Conservation (phyloP, 2,113 vertebrate genomes). For the Calcarius ornatus region DNA sequence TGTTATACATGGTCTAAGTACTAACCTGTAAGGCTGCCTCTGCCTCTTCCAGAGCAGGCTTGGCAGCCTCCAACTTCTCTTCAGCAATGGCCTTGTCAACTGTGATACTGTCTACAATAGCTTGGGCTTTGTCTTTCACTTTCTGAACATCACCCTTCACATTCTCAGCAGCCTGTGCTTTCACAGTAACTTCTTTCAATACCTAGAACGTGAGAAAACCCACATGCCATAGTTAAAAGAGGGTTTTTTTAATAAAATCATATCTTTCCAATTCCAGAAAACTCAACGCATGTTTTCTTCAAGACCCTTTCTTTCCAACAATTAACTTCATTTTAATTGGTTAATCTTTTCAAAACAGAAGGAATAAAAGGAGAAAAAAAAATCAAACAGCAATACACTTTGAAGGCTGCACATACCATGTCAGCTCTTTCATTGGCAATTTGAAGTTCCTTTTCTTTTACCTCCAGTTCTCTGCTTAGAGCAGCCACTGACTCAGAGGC, state of each 20-base stretch:
- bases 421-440: constrained; percentile 93
- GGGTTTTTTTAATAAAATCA: neutral
- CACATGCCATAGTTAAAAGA: neutral
- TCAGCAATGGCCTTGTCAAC: constrained; percentile 90
- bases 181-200: constrained; percentile 91
- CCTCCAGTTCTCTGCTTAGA: constrained; percentile 88
- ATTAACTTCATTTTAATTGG: neutral
- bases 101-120: constrained; percentile 90
- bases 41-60: constrained; percentile 90
- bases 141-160: constrained; percentile 94
- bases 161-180: constrained; percentile 90
- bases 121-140: constrained; percentile 95
- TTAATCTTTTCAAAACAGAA: neutral
- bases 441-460: constrained; percentile 91
- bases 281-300: neutral
- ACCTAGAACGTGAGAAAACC: constrained; percentile 74
- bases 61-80: constrained; percentile 88
- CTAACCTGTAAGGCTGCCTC: constrained; percentile 88
- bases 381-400: neutral
- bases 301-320: neutral
- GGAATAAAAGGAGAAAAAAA: neutral
- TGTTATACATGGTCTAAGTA: neutral
- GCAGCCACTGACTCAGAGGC: constrained; percentile 89
- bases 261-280: neutral
- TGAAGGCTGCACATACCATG: constrained; percentile 70